These are phyloP conservation scores for Volucella inanis DNA, from an alignment of 2,888 invertebrate genomes.

Conservation along the genomic window DNA sequence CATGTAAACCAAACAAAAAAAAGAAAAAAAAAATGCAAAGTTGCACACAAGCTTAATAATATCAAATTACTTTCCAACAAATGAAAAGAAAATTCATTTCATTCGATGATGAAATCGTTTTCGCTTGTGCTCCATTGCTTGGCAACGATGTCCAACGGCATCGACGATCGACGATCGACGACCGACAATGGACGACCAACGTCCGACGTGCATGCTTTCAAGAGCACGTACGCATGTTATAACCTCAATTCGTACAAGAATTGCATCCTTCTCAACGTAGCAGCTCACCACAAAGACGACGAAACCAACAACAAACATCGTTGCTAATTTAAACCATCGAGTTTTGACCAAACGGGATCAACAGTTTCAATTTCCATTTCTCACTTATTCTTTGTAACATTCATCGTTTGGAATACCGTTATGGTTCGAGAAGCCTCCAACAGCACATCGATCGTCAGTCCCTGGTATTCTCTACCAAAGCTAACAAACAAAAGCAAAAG, in stretches of 20 bases:
- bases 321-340: constrained; percentile 23
- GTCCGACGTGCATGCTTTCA: constrained; percentile 4
- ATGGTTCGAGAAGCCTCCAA: constrained; percentile 58
- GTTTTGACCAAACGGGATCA: constrained; percentile 6
- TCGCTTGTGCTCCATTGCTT: constrained; percentile 28
- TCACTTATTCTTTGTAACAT: background rate
- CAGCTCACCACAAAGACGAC: background rate
- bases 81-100: constrained; percentile 71
- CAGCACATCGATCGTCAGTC: background rate
- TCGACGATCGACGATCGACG: no score
- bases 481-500: constrained; percentile 49
- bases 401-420: constrained; percentile 58
- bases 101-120: constrained; percentile 70
- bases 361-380: constrained; percentile 28
- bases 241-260: constrained; percentile 41
- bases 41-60: constrained; percentile 22
- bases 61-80: constrained; percentile 67
- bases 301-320: background rate
- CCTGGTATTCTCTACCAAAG: background rate
- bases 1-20: background rate
- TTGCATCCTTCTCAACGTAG: background rate
- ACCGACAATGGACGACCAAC: background rate
- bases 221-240: constrained; percentile 40
- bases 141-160: no score
- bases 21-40: background rate